A percentile compares a stretch with the other conserved stretches of the same genome.
Evolutionary conservation across 2,888 invertebrate genomes (phyloP).

Genomic region (Sarcophaga subvicina): DNA sequence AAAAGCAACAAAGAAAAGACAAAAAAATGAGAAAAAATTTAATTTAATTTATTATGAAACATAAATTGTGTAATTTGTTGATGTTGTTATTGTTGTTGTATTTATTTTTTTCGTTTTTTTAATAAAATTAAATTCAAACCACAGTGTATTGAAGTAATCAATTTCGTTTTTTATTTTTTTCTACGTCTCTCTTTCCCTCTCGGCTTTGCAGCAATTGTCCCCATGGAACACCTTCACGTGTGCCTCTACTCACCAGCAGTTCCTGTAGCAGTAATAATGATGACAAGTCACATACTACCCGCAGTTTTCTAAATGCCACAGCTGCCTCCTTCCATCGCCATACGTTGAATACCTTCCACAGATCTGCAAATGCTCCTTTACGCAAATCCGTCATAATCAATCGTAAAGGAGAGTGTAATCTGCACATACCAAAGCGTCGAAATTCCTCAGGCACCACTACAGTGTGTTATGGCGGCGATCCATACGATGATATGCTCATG

Average conservation of each 20-base stretch:
- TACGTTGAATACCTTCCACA: slow-evolving; percentile 73
- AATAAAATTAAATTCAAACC: neutral
- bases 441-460: slow-evolving; percentile 46
- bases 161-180: too few relatives aligned
- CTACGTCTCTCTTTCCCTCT: too few relatives aligned
- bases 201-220: slow-evolving; percentile 78
- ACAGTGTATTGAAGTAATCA: neutral
- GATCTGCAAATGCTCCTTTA: slow-evolving; percentile 49
- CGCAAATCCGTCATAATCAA: slow-evolving; percentile 66
- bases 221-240: slow-evolving; percentile 89
- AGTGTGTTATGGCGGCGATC: slow-evolving; percentile 73
- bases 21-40: neutral
- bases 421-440: slow-evolving; percentile 59
- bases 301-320: slow-evolving; percentile 74
- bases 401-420: slow-evolving; percentile 67
- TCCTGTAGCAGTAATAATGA: neutral
- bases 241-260: slow-evolving; percentile 84
- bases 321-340: slow-evolving; percentile 77
- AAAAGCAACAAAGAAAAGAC: neutral
- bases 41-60: neutral
- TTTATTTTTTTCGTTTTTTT: too few relatives aligned
- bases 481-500: slow-evolving; percentile 73
- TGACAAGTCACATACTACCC: slow-evolving; percentile 69
- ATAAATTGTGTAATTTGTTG: neutral
- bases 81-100: too few relatives aligned